Evolutionary conservation across 2,888 invertebrate species (phyloP).

Genomic region (Parnassius orleans): DNA sequence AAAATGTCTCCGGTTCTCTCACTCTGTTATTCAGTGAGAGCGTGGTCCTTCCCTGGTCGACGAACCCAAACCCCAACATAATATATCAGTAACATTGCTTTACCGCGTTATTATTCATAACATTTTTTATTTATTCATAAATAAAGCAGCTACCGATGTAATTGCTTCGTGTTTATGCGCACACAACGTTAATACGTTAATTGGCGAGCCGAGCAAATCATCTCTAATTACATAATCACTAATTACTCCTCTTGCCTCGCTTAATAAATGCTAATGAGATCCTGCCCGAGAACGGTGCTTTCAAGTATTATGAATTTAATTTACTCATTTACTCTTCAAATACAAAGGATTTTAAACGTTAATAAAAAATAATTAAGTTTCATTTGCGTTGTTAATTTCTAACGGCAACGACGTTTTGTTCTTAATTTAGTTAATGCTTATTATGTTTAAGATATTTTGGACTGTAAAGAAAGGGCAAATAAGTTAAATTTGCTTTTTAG

Average conservation of each 20-base stretch:
- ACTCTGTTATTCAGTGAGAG: too few species aligned
- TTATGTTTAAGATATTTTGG: slow-evolving; percentile 11
- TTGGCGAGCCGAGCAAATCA: slow-evolving; percentile 38
- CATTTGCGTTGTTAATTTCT: slow-evolving; percentile 17
- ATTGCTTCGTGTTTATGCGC: neutral
- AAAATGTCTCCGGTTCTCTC: too few species aligned
- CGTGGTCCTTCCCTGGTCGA: too few species aligned
- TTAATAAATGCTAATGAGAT: slow-evolving; percentile 31
- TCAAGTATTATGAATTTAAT: slow-evolving; percentile 21
- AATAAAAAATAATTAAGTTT: slow-evolving; percentile 4
- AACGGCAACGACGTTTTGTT: neutral
- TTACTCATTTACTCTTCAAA: slow-evolving; percentile 8
- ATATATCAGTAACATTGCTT: too few species aligned
- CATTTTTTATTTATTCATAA: neutral
- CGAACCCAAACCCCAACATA: too few species aligned
- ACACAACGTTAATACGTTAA: slow-evolving; percentile 11
- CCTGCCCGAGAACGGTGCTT: slow-evolving; percentile 26
- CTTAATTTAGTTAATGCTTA: neutral
- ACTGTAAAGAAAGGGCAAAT: neutral
- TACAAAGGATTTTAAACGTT: slow-evolving; percentile 16
- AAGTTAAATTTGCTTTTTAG: slow-evolving; percentile 6
- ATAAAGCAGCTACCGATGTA: neutral
- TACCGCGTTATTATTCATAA: too few species aligned
- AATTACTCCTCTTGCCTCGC: slow-evolving; percentile 41
- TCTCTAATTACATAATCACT: slow-evolving; percentile 52